These are phyloP conservation scores for Nemotelus pantherinus DNA, from an alignment of 2,888 invertebrate genomes.

Conservation along the genomic window DNA sequence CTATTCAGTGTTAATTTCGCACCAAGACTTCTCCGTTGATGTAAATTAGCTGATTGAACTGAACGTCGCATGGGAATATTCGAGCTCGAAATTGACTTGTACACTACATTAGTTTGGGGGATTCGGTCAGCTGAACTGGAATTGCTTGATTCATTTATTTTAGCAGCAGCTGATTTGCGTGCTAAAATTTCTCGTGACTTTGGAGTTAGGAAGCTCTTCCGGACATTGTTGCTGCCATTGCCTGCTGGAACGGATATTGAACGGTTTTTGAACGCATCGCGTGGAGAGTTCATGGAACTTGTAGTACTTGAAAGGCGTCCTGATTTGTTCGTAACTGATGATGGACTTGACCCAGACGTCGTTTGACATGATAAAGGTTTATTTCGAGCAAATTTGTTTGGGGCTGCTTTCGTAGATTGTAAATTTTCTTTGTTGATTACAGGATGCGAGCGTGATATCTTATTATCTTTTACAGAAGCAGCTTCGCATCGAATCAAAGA, in stretches of 20 bases:
- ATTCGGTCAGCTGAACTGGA: slow-evolving; percentile 58
- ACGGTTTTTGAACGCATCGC: slow-evolving; percentile 62
- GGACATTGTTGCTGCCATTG: slow-evolving; percentile 38
- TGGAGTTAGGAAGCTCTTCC: slow-evolving; percentile 63
- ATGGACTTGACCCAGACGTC: slow-evolving; percentile 62
- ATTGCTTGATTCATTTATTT: slow-evolving; percentile 46
- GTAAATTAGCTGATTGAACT: slow-evolving; percentile 49
- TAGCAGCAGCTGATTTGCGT: slow-evolving; percentile 57
- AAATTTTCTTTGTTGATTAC: slow-evolving; percentile 55
- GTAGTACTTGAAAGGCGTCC: slow-evolving; percentile 61
- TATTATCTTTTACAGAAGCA: slow-evolving; percentile 47
- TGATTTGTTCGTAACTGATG: slow-evolving; percentile 62
- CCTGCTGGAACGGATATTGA: slow-evolving; percentile 62
- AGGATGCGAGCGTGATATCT: slow-evolving; percentile 59
- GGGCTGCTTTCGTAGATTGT: slow-evolving; percentile 28
- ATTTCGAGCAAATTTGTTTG: slow-evolving; percentile 45
- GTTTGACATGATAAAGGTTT: slow-evolving; percentile 48
- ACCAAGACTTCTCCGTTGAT: slow-evolving; percentile 49
- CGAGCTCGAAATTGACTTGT: slow-evolving; percentile 54
- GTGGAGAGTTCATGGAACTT: slow-evolving; percentile 61
- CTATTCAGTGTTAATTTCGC: slow-evolving; percentile 46
- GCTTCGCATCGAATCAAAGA: slow-evolving; percentile 56
- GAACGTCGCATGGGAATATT: slow-evolving; percentile 62
- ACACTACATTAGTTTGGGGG: slow-evolving; percentile 52
- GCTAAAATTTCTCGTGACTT: slow-evolving; percentile 64